phyloP scores from a whole-genome alignment of 2,797 vertebrate species.

The Microctenopoma steveboyesi region DNA sequence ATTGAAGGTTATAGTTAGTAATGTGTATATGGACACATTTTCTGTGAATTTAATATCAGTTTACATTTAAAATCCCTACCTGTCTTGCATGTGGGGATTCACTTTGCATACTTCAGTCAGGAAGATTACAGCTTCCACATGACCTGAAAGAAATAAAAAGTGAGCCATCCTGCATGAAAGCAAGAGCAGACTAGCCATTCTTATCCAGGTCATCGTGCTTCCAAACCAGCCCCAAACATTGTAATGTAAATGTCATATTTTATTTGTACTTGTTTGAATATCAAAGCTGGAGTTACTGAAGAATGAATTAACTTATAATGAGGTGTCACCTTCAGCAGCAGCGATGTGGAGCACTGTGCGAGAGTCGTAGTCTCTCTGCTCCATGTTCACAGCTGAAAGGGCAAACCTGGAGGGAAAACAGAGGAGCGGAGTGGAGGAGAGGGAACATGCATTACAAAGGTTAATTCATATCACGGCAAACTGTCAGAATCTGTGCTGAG shows the following conservation, averaged over 20 bases:
- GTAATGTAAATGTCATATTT: conserved; percentile 18
- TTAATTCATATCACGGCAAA: conserved; percentile 16
- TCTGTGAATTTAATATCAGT: neutral
- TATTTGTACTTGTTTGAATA: conserved; percentile 26
- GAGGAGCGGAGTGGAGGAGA: neutral
- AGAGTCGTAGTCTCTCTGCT: conserved; percentile 93
- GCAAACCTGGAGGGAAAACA: conserved; percentile 85
- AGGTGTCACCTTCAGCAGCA: conserved; percentile 90
- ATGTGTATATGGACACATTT: conserved; percentile 7
- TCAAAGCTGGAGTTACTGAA: conserved; percentile 7
- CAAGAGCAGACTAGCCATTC: neutral
- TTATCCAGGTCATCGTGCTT: neutral
- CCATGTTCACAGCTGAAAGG: conserved; percentile 94
- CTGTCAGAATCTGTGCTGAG: conserved; percentile 2
- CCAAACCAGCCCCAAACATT: neutral
- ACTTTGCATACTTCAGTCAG: conserved; percentile 89
- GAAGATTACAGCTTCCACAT: conserved; percentile 86
- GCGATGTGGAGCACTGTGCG: conserved; percentile 93
- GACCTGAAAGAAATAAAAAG: conserved; percentile 77
- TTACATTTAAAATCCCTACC: conserved; percentile 73
- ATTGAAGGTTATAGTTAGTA: conserved; percentile 6
- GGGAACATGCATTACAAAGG: conserved; percentile 11
- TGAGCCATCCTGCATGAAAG: neutral
- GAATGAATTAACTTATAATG: conserved; percentile 33
- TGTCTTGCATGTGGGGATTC: conserved; percentile 88